Percentiles rank a stretch among this genome's conserved stretches.
Evolutionary conservation across 2,797 vertebrate species (phyloP).

Genomic region (Pteropus rufus): DNA sequence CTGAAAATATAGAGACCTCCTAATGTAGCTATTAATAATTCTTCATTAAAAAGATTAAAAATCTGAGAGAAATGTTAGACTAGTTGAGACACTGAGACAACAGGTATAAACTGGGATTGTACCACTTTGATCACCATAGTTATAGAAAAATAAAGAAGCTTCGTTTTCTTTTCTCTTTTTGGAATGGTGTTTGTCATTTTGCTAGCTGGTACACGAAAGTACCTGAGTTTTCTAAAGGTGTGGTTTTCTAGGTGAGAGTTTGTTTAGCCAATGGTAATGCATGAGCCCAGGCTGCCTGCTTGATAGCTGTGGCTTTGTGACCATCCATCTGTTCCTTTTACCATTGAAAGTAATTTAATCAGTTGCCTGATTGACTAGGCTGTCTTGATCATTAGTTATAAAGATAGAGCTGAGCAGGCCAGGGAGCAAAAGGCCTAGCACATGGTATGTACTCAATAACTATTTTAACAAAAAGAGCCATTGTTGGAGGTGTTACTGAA

Average conservation of each 20-base stretch:
- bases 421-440: neutral
- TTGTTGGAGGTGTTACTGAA: neutral
- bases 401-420: neutral
- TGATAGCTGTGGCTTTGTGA: neutral
- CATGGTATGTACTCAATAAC: neutral
- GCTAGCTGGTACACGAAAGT: neutral
- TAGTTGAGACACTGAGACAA: neutral
- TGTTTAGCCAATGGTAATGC: neutral
- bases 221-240: neutral
- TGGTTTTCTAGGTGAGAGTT: neutral
- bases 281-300: neutral
- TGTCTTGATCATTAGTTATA: neutral
- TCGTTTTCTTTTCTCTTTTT: neutral
- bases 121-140: neutral
- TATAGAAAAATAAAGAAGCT: neutral
- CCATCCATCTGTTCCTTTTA: neutral
- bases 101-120: neutral
- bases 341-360: neutral
- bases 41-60: neutral
- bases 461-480: constrained; percentile 6
- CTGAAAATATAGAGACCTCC: neutral
- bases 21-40: neutral
- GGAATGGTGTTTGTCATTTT: constrained; percentile 28
- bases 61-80: neutral
- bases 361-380: neutral